Conservation (phyloP, 2,888 invertebrate species). For the Trachelus iudaicus region DNA sequence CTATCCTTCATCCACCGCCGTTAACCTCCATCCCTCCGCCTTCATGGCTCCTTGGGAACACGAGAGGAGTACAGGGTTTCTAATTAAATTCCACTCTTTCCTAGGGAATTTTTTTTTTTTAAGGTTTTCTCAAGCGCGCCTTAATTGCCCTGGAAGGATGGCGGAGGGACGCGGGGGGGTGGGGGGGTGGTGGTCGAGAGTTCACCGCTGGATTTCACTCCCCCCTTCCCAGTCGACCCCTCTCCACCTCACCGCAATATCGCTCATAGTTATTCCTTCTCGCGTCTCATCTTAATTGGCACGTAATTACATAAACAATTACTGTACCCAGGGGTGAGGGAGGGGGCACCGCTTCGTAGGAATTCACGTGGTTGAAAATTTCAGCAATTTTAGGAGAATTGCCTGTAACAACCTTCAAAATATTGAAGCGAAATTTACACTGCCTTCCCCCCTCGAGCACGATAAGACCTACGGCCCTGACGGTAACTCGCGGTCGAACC, state of each 20-base stretch:
- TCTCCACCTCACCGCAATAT: not conserved
- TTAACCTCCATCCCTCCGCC: slow-evolving; percentile 13
- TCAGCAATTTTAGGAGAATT: not conserved
- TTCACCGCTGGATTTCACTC: not conserved
- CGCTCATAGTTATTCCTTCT: slow-evolving; percentile 21
- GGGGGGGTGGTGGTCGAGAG: no score
- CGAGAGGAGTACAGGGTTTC: slow-evolving; percentile 50
- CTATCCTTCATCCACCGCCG: not conserved
- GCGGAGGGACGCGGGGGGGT: not conserved
- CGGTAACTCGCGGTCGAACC: not conserved
- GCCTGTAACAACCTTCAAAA: not conserved
- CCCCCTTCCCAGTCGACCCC: not conserved
- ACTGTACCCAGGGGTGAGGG: slow-evolving; percentile 25
- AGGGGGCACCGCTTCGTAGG: not conserved
- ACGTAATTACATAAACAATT: slow-evolving; percentile 62
- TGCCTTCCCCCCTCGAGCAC: not conserved
- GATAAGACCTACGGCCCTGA: not conserved
- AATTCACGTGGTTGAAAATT: not conserved
- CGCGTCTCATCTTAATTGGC: slow-evolving; percentile 56
- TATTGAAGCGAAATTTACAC: not conserved
- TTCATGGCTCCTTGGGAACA: slow-evolving; percentile 57
- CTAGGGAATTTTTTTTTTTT: slow-evolving; percentile 46
- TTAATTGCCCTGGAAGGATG: slow-evolving; percentile 59
- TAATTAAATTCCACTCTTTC: slow-evolving; percentile 64
- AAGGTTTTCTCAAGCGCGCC: slow-evolving; percentile 60